Conservation (phyloP, 2,888 invertebrate genomes). For the Phalera bucephala region DNA sequence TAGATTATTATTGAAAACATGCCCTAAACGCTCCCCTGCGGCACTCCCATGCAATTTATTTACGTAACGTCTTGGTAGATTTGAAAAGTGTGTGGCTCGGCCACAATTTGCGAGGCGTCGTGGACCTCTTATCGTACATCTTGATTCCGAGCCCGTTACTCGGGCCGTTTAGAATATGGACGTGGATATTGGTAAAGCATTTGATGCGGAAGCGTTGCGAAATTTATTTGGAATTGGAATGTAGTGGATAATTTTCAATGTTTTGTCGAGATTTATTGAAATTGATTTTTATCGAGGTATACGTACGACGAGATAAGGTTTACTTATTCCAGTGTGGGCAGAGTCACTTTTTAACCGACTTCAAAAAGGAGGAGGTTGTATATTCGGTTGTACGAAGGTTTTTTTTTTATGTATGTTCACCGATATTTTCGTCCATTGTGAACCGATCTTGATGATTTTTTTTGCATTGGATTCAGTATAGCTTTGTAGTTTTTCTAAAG, state of each 20-base stretch:
- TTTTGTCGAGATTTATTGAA: not conserved
- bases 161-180: slow-evolving; percentile 3
- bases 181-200: not conserved
- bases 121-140: slow-evolving; percentile 34
- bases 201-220: slow-evolving; percentile 1
- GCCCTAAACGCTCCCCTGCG: slow-evolving; percentile 8
- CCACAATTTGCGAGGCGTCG: slow-evolving; percentile 26
- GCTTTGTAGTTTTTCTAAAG: too few species aligned
- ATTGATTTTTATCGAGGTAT: too few species aligned
- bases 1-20: too few species aligned
- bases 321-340: too few species aligned
- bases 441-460: too few species aligned
- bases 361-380: too few species aligned
- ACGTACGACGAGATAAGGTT: too few species aligned
- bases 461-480: too few species aligned
- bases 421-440: too few species aligned
- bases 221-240: not conserved
- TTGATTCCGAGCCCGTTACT: slow-evolving; percentile 30
- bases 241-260: not conserved
- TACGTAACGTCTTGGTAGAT: slow-evolving; percentile 23
- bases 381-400: too few species aligned
- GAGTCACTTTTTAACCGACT: too few species aligned
- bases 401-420: too few species aligned
- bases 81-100: slow-evolving; percentile 32
- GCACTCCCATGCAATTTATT: slow-evolving; percentile 30